A percentile compares a stretch with the other conserved stretches of the same genome.
Evolutionary conservation across 2,888 invertebrate species (phyloP).

Genomic region (Erebia palarica): DNA sequence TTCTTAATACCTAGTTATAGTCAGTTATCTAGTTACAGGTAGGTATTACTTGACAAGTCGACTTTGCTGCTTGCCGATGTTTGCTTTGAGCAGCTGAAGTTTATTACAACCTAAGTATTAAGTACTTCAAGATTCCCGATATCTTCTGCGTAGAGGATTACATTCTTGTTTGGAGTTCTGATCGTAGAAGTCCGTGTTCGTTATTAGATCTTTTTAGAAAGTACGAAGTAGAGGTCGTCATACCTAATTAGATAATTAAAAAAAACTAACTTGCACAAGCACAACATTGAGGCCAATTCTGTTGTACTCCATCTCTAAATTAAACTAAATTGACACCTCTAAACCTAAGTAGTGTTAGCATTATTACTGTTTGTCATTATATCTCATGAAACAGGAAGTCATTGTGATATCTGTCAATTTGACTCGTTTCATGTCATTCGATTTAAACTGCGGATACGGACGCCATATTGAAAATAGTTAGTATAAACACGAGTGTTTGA

Average conservation of each 20-base stretch:
- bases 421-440: no score
- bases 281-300: no score
- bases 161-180: conserved; percentile 8
- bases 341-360: no score
- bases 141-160: conserved; percentile 6
- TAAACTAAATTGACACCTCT: no score
- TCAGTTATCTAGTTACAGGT: neutral
- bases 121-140: neutral
- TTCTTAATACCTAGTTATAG: neutral
- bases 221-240: neutral
- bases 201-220: conserved; percentile 1
- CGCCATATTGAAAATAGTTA: no score
- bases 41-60: neutral
- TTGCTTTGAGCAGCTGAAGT: conserved; percentile 4
- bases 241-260: neutral
- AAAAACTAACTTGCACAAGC: no score
- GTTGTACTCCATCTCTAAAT: no score
- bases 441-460: no score
- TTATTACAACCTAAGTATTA: conserved; percentile 6
- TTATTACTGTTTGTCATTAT: no score
- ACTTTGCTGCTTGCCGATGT: conserved; percentile 11
- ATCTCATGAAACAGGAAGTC: no score
- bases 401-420: no score
- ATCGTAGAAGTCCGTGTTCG: conserved; percentile 9
- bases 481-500: no score